Percentiles rank a stretch among this genome's conserved stretches.
These are phyloP conservation scores for Bombylius discolor DNA, from an alignment of 2,888 invertebrate species.

Conservation along the genomic window DNA sequence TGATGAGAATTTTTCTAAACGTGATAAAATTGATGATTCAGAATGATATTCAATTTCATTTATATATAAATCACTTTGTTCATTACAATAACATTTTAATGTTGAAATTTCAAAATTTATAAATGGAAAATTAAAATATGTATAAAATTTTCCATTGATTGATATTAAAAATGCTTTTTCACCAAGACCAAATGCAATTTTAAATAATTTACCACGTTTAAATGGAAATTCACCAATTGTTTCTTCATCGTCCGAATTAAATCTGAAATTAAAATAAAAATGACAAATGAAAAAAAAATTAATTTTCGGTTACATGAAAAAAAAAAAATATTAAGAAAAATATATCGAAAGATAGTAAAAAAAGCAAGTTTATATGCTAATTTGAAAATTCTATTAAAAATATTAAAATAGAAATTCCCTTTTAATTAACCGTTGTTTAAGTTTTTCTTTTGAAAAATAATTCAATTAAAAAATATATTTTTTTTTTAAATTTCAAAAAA, in stretches of 20 bases:
- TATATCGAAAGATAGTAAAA: background rate
- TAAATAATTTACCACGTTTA: conserved; percentile 31
- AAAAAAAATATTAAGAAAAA: background rate
- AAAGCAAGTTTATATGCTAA: background rate
- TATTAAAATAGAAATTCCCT: too few species aligned
- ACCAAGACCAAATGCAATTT: conserved; percentile 33
- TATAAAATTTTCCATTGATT: conserved; percentile 34
- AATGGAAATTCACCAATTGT: conserved; percentile 35
- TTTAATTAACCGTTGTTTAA: too few species aligned
- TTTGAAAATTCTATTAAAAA: too few species aligned
- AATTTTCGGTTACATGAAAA: background rate
- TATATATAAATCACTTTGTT: conserved; percentile 29
- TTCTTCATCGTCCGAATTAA: conserved; percentile 30
- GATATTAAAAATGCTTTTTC: conserved; percentile 33
- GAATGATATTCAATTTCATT: conserved; percentile 32
- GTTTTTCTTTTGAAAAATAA: too few species aligned
- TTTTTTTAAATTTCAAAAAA: too few species aligned
- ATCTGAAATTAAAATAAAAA: conserved; percentile 17
- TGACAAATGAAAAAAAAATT: background rate
- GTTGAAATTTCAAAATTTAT: conserved; percentile 31
- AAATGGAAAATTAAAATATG: conserved; percentile 33
- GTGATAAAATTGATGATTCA: conserved; percentile 26
- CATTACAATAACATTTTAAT: conserved; percentile 25
- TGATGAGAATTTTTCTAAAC: conserved; percentile 29
- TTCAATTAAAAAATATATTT: too few species aligned